Evolutionary conservation across 2,888 invertebrate species (phyloP), one percentile per base, ranked within the genome.

Genomic region (Calameuta pallipes): DNA sequence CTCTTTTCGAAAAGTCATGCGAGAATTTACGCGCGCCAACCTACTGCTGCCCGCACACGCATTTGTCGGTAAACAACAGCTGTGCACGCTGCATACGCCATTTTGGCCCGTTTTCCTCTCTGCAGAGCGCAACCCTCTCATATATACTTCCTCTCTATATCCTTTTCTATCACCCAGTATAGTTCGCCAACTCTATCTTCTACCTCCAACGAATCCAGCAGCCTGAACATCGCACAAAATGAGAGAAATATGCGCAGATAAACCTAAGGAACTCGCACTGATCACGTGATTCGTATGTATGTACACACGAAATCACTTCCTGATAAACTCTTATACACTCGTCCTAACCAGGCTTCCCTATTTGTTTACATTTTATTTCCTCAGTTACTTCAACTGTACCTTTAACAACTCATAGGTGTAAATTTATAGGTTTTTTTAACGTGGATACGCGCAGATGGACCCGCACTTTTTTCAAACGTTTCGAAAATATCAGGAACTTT

Each of bases 1-100:
- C 71, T 73, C n/a, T 73, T 73, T 69, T 41, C 13, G 69, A 33
- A 41, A 35, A 75, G 74, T 78, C 77, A 78, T 78, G 76, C 70
- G 74, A 76, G 31, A 69, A 56, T 76, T 80, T 75, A 74, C 73
- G 41, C 77, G 80, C 75, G 75, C 41, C 80, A 74, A 80, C 78
- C 78, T 82, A 81, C 31, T 70, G 82, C 80, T 81, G 79, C 78
- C 78, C 80, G 83, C 83, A 86, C 86, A 84, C 85, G 84, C 85
- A 85, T 89, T 89, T 88, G 89, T 90, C 85, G 87, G 88, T 90
- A 90, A 90, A 90, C 90, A 90, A 89, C 89, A 90, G 90, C 90
- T 90, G 90, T 87, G 84, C 85, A 81, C 81, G 79, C 81, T 76
- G 77, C 80, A 79, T 78, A 76, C 85, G 87, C 89, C 89, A 89